Percentiles rank a stretch among this genome's conserved stretches.
phyloP scores from a whole-genome alignment of 1,140 invertebrate species.

The Philopotamus ludificatus region DNA sequence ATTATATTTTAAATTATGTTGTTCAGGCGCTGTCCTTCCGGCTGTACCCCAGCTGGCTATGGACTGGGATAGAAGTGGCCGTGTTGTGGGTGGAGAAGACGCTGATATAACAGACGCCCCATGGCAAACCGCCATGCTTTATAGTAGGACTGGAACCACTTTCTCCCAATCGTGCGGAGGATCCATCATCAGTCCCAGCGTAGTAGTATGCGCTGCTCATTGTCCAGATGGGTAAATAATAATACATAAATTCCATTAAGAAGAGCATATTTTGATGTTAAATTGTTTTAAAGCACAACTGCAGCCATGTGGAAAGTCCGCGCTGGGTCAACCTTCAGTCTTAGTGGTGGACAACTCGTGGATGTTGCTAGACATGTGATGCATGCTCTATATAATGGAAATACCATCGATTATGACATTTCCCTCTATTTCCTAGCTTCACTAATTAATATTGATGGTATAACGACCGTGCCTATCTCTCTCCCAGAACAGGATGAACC shows the following conservation, averaged over 20 bases:
- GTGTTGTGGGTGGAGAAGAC: constrained; percentile 50
- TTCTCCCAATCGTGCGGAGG: constrained; percentile 22
- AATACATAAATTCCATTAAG: constrained; percentile 1
- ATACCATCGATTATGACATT: constrained; percentile 8
- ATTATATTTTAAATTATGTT: constrained; percentile 1
- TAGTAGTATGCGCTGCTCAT: constrained; percentile 63
- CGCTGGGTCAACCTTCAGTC: constrained; percentile 25
- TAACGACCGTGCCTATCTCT: constrained; percentile 1
- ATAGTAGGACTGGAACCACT: constrained; percentile 41
- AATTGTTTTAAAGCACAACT: constrained; percentile 12
- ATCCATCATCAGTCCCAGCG: constrained; percentile 52
- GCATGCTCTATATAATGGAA: background rate
- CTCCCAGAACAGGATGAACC: constrained; percentile 3
- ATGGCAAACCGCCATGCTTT: constrained; percentile 52
- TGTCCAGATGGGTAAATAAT: constrained; percentile 49
- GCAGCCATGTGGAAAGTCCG: constrained; percentile 27
- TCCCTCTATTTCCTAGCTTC: background rate
- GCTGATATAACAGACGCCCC: constrained; percentile 55
- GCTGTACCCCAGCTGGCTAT: constrained; percentile 1
- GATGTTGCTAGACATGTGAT: background rate
- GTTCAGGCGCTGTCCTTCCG: constrained; percentile 6
- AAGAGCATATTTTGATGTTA: background rate
- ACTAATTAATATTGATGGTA: background rate
- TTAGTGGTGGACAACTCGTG: constrained; percentile 25
- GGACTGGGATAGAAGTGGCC: constrained; percentile 21